A percentile compares a stretch with the other conserved stretches of the same genome.
These are phyloP conservation scores for Macropus fuliginosus DNA, from an alignment of 2,797 vertebrate species.

Conservation along the genomic window DNA sequence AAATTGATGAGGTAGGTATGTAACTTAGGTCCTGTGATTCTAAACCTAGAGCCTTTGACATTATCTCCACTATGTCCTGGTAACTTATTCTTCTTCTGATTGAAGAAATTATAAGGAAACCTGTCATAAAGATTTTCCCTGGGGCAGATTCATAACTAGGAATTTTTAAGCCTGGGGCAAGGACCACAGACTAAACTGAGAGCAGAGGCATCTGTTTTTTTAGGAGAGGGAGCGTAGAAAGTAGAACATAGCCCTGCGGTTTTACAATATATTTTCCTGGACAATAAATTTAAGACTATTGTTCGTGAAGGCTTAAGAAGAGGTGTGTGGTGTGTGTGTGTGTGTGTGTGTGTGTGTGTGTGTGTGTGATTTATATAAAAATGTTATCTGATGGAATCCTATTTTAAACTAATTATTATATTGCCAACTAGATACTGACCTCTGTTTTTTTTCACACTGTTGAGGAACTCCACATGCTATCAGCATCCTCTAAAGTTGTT, in stretches of 20 bases:
- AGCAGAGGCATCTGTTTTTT: background rate
- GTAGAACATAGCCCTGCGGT: background rate
- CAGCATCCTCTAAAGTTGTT: background rate
- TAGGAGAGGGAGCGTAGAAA: background rate
- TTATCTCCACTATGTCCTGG: constrained; percentile 32
- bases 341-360: background rate
- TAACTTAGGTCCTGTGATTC: background rate
- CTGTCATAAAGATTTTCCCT: background rate
- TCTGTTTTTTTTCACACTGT: background rate
- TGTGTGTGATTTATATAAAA: background rate
- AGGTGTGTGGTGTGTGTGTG: background rate
- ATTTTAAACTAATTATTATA: background rate
- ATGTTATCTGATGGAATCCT: background rate
- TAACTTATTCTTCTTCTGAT: background rate
- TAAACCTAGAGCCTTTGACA: background rate
- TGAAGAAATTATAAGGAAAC: constrained; percentile 20
- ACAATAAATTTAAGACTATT: background rate
- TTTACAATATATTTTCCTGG: background rate
- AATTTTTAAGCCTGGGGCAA: background rate
- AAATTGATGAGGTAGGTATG: background rate
- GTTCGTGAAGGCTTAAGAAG: background rate
- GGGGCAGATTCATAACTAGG: background rate
- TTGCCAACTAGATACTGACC: background rate
- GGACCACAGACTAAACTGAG: background rate
- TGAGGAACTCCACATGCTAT: background rate